Conservation (phyloP, 2,888 invertebrate genomes). For the Heliothis peltigera region DNA sequence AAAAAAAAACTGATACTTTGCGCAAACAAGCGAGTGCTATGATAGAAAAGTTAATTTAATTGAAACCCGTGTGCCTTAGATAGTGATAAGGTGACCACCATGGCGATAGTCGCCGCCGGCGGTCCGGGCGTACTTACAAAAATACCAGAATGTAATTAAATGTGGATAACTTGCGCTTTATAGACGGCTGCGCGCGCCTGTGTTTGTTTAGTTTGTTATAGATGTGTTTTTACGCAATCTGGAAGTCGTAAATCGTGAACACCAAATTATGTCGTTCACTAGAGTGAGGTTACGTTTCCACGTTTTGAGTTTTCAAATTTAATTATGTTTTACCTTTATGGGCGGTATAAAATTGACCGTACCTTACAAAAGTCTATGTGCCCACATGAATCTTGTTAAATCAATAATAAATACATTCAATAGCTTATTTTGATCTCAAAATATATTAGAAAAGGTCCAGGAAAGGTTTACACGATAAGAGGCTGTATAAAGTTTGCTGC, state of each 20-base stretch:
- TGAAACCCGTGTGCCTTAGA: slow-evolving; percentile 32
- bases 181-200: slow-evolving; percentile 87
- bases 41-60: slow-evolving; percentile 22
- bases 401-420: no score
- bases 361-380: not conserved
- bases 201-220: slow-evolving; percentile 89
- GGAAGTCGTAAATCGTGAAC: slow-evolving; percentile 89
- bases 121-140: slow-evolving; percentile 88
- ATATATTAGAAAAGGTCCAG: no score
- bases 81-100: slow-evolving; percentile 75
- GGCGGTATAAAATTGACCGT: not conserved
- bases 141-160: slow-evolving; percentile 90
- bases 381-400: no score
- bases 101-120: slow-evolving; percentile 81
- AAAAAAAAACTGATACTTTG: no score
- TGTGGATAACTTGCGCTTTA: slow-evolving; percentile 89
- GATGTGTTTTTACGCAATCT: slow-evolving; percentile 90
- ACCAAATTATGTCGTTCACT: slow-evolving; percentile 89
- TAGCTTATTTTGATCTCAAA: no score
- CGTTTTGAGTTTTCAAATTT: slow-evolving; percentile 53
- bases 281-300: slow-evolving; percentile 77
- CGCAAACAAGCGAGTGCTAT: no score
- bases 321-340: slow-evolving; percentile 28
- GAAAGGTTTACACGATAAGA: no score
- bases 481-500: no score